Evolutionary conservation across 2,888 invertebrate species (phyloP), one percentile per base, ranked within the genome.

Genomic region (Octodonta nipae): DNA sequence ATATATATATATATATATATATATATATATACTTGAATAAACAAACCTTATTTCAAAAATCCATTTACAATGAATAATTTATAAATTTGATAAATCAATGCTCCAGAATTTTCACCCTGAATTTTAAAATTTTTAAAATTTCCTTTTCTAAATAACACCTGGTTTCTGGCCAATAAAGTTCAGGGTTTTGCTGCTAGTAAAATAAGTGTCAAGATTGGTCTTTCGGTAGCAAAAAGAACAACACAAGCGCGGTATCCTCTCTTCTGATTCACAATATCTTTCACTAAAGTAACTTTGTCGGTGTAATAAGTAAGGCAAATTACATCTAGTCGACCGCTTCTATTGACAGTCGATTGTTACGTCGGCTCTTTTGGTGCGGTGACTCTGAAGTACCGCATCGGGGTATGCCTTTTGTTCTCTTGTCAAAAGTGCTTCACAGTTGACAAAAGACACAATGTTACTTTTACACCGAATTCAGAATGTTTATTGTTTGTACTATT

Each of bases 361-460:
- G 30, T 43, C 35, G 36, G 39, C 41, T 39, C 40, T 38, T 55
- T 55, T 55, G 43, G 44, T 54, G 55, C 49, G 56, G 54, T 50
- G 44, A 44, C 46, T 45, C 38, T 52, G 54, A 60, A 60, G 58
- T 58, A 58, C 60, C 61, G 60, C 55, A 55, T 56, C 60, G 57
- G 55, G 54, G 55, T 49, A 43, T 38, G 37, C 34, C 49, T 47
- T 52, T 61, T 61, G 57, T 60, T 32, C 26, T 14, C 31, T 41
- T 49, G 56, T 61, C 59, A 57, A 52, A 51, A 41, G 52, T 46
- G 41, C 55, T 60, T 57, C 59, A 61, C 60, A 56, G 52, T 52
- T 46, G 41, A 48, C 52, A 49, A 22, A 12, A 56, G 58, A 60
- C 54, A 59, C 54, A 60, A 58, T 58, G 52, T 57, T 58, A 58